A percentile compares a stretch with the other conserved stretches of the same genome.
Conservation (phyloP, 2,113 vertebrate genomes). For the Toxostoma redivivum region DNA sequence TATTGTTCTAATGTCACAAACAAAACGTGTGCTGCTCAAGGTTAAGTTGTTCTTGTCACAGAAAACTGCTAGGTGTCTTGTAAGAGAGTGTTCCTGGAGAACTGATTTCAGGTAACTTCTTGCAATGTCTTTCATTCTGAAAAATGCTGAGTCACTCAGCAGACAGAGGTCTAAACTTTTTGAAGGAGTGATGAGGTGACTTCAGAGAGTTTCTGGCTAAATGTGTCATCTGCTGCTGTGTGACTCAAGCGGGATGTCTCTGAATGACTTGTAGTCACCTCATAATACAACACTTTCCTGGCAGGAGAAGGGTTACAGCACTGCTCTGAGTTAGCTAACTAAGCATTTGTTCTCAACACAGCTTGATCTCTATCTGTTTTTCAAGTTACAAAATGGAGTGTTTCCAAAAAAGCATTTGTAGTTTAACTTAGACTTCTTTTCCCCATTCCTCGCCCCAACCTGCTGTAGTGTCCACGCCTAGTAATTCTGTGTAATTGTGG, state of each 20-base stretch:
- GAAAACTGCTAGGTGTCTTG: not conserved
- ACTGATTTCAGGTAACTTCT: not conserved
- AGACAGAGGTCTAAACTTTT: not conserved
- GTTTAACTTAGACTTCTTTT: not conserved
- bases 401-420: not conserved
- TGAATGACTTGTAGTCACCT: not conserved
- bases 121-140: not conserved
- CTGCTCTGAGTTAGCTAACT: not conserved
- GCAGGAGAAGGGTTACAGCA: not conserved
- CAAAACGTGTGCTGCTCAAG: not conserved
- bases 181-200: not conserved
- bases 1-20: not conserved
- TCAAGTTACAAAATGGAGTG: not conserved
- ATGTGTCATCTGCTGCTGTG: not conserved
- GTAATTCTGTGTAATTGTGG: not conserved
- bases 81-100: not conserved
- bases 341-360: not conserved
- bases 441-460: not conserved
- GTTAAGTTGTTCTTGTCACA: not conserved
- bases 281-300: not conserved
- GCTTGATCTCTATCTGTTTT: not conserved
- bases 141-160: not conserved
- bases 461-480: not conserved
- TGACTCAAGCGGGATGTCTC: not conserved
- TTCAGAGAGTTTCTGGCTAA: not conserved